Evolutionary conservation across 2,888 invertebrate genomes (phyloP).

Genomic region (Smittia sp.): DNA sequence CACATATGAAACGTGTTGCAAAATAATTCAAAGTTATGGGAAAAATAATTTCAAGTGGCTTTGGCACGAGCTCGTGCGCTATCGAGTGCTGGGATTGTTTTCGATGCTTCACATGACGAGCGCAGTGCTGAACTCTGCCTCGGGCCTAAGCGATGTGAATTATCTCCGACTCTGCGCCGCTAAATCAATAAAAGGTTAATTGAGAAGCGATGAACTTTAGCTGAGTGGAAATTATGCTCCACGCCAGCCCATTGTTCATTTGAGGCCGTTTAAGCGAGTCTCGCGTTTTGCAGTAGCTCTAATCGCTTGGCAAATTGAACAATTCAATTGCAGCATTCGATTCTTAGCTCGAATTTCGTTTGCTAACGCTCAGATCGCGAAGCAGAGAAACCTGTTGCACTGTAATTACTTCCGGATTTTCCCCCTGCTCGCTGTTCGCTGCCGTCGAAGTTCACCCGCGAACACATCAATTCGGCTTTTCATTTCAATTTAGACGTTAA

Average conservation of each 20-base stretch:
- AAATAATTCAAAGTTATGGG: conserved; percentile 11
- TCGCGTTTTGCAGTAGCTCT: background rate
- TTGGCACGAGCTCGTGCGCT: background rate
- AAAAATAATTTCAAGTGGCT: conserved; percentile 1
- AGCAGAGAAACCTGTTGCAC: conserved; percentile 22
- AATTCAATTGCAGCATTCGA: conserved; percentile 1
- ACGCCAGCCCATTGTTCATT: conserved; percentile 12
- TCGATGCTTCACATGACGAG: background rate
- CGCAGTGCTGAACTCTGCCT: background rate
- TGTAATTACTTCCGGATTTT: conserved; percentile 28
- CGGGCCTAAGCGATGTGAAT: background rate
- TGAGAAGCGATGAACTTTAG: conserved; percentile 15
- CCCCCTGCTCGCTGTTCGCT: background rate
- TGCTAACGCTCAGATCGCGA: background rate
- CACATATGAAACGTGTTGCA: background rate
- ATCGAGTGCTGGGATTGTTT: conserved; percentile 1
- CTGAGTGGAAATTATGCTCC: background rate
- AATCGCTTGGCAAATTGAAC: background rate
- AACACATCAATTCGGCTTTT: conserved; percentile 13
- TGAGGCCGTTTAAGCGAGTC: background rate
- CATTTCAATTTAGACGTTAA: conserved; percentile 17
- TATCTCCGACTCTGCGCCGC: background rate
- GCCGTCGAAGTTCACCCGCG: background rate
- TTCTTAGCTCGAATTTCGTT: background rate
- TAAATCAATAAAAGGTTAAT: conserved; percentile 28